These are phyloP conservation scores for Microctonus brassicae DNA, from an alignment of 2,888 invertebrate genomes.

Conservation along the genomic window DNA sequence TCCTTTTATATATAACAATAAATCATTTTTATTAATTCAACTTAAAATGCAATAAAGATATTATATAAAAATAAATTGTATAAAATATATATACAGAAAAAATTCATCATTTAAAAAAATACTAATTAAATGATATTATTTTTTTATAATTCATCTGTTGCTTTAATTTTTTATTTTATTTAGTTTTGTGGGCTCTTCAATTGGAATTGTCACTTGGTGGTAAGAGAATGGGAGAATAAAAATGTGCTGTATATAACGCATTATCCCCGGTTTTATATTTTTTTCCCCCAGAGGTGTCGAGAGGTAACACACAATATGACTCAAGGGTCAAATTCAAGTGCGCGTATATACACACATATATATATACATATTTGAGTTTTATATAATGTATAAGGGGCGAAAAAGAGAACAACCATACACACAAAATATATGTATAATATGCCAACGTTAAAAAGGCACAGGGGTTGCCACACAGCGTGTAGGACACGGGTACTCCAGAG, in stretches of 20 bases:
- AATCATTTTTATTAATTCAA: too few species aligned
- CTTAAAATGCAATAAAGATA: too few species aligned
- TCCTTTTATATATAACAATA: too few species aligned
- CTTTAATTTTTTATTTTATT: too few species aligned
- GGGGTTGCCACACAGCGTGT: conserved; percentile 27
- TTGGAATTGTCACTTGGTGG: not conserved
- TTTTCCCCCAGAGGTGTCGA: conserved; percentile 55
- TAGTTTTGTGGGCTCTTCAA: too few species aligned
- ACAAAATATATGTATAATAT: conserved; percentile 44
- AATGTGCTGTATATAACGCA: not conserved
- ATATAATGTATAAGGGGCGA: conserved; percentile 49
- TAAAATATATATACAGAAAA: too few species aligned
- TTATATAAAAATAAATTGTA: too few species aligned
- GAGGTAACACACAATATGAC: conserved; percentile 61
- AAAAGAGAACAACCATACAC: conserved; percentile 41
- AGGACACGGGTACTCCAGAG: conserved; percentile 33
- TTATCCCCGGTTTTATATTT: not conserved
- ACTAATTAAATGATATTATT: too few species aligned
- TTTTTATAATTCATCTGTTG: too few species aligned
- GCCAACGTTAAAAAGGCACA: conserved; percentile 16
- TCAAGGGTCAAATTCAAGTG: conserved; percentile 64
- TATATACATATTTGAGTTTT: not conserved
- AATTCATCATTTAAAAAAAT: too few species aligned
- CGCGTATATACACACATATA: conserved; percentile 29
- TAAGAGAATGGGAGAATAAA: not conserved